phyloP scores from a whole-genome alignment of 2,113 vertebrate genomes.

The Microcebus griseorufus region DNA sequence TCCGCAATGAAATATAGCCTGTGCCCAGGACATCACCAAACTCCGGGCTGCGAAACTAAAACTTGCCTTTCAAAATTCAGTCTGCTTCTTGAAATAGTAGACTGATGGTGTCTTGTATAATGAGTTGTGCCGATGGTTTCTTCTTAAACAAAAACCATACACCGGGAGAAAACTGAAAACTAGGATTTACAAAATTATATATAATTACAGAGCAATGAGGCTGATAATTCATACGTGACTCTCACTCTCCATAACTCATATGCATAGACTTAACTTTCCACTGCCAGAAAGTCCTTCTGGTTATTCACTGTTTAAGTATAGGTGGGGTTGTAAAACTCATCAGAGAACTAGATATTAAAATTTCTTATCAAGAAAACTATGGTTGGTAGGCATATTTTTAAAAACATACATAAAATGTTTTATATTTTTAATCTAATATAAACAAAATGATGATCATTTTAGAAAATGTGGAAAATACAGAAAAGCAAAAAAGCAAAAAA shows the following conservation, averaged over 20 bases:
- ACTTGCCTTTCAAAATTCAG: not conserved
- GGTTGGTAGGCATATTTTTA: not conserved
- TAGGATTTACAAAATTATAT: not conserved
- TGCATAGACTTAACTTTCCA: not conserved
- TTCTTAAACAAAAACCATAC: conserved; percentile 32
- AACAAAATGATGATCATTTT: not conserved
- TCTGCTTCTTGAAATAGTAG: not conserved
- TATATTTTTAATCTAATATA: not conserved
- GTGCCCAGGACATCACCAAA: not conserved
- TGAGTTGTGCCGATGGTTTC: not conserved
- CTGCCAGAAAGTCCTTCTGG: not conserved
- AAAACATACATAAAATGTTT: not conserved
- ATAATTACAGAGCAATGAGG: not conserved
- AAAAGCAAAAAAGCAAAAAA: not conserved
- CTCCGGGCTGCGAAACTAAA: not conserved
- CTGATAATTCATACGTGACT: not conserved
- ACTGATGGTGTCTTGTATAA: not conserved
- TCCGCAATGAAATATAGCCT: not conserved
- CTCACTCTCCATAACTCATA: not conserved
- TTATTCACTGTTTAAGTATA: not conserved
- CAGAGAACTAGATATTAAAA: not conserved
- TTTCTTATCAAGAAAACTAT: not conserved
- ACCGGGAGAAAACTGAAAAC: not conserved
- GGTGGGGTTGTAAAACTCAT: not conserved
- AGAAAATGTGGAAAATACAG: not conserved